Evolutionary conservation across 2,797 vertebrate species (phyloP).

Genomic region (Rhincodon typus): DNA sequence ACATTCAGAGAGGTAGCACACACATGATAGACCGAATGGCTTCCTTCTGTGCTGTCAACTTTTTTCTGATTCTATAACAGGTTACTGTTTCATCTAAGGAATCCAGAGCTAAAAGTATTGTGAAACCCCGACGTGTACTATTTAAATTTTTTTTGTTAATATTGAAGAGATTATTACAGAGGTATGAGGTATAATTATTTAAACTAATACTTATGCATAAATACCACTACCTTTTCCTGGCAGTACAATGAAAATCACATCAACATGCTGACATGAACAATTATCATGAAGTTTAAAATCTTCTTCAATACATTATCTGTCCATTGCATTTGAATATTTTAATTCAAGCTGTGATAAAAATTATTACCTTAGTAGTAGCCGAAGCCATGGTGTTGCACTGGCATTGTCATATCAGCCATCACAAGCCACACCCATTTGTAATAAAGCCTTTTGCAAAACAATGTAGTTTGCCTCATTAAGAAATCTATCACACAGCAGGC

Average conservation of each 20-base stretch:
- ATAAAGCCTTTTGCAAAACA: background rate
- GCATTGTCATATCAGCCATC: background rate
- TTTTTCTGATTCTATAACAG: too few species aligned
- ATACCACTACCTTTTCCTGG: background rate
- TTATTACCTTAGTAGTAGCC: slow-evolving; percentile 14
- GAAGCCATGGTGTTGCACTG: background rate
- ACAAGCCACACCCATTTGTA: background rate
- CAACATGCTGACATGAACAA: slow-evolving; percentile 13
- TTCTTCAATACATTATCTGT: background rate
- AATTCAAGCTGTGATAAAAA: slow-evolving; percentile 15
- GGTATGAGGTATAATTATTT: slow-evolving; percentile 12
- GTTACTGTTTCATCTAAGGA: background rate
- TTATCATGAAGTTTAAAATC: slow-evolving; percentile 12
- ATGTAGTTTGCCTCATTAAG: background rate
- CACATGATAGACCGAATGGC: background rate
- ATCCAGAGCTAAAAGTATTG: background rate
- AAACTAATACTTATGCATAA: slow-evolving; percentile 28
- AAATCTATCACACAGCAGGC: background rate
- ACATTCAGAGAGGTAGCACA: background rate
- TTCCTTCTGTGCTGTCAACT: background rate
- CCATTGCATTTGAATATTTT: background rate
- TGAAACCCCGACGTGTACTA: background rate
- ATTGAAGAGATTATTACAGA: slow-evolving; percentile 28
- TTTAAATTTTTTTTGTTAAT: slow-evolving; percentile 13
- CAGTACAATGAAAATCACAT: slow-evolving; percentile 8